Evolutionary conservation across 2,113 vertebrate species (phyloP).

Genomic region (Neotoma lepida): DNA sequence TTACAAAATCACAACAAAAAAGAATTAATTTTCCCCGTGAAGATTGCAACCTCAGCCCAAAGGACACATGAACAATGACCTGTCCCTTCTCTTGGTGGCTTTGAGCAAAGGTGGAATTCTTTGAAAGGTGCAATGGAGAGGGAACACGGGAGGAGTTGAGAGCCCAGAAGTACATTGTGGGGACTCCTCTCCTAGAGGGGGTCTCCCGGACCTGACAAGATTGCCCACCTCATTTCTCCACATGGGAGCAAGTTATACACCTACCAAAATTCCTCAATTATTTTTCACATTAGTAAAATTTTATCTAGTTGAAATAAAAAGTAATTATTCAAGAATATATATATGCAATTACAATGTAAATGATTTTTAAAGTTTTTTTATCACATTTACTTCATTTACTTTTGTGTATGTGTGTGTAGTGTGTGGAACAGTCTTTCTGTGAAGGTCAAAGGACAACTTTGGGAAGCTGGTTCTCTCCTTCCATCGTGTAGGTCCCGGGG

Average conservation of each 20-base stretch:
- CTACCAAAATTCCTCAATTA: background rate
- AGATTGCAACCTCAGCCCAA: background rate
- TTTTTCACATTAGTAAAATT: background rate
- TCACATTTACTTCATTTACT: background rate
- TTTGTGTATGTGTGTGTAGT: background rate
- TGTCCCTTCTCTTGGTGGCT: no score
- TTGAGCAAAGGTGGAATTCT: background rate
- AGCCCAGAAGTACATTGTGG: accelerated
- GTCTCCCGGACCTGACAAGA: background rate
- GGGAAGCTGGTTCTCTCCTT: background rate
- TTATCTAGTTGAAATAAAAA: constrained; percentile 12
- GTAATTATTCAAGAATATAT: background rate
- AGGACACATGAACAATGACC: background rate
- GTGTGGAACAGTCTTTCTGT: background rate
- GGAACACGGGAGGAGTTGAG: no score
- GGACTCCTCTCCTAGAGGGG: no score
- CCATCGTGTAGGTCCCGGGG: background rate
- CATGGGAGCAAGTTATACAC: background rate
- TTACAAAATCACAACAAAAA: background rate
- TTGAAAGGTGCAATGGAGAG: accelerated
- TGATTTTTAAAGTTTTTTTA: background rate
- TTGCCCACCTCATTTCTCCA: background rate
- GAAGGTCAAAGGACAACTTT: background rate
- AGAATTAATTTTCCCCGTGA: background rate
- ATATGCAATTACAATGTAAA: background rate